Evolutionary conservation across 2,113 vertebrate genomes (phyloP).

Genomic region (Oenanthe melanoleuca): DNA sequence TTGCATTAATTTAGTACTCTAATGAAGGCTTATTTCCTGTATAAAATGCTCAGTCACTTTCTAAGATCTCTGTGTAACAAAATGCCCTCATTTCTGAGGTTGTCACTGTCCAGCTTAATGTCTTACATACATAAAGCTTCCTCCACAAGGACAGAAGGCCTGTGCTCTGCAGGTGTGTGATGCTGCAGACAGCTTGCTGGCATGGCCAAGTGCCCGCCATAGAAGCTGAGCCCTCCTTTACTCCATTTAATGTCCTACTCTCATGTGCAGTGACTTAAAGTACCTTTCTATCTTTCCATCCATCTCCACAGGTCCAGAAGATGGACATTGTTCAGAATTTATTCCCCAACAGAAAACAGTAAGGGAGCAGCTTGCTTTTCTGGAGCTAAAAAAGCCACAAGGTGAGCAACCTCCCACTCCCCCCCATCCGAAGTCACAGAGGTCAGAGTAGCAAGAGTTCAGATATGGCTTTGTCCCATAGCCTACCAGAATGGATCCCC

Average conservation of each 20-base stretch:
- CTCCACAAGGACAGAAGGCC: background rate
- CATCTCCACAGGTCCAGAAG: background rate
- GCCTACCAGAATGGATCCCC: background rate
- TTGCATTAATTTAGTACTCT: background rate
- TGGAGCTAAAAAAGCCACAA: background rate
- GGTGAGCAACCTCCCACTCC: background rate
- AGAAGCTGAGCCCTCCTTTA: background rate
- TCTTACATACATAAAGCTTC: background rate
- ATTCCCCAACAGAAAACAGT: background rate
- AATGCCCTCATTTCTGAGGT: background rate
- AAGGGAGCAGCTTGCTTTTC: background rate
- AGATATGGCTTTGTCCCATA: background rate
- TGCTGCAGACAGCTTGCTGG: background rate
- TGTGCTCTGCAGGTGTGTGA: background rate
- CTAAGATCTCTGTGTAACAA: background rate
- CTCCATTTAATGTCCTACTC: background rate
- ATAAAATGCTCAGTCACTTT: background rate
- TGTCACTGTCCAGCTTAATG: background rate
- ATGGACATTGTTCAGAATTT: background rate
- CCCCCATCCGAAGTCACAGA: background rate
- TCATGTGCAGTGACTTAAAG: background rate
- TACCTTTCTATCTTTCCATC: background rate
- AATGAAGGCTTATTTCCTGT: background rate
- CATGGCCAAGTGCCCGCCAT: fast-evolving
- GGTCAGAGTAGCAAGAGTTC: background rate